Percentiles rank a stretch among this genome's conserved stretches.
Conservation (phyloP, 1,140 invertebrate species). For the Papilio aristodemus region DNA sequence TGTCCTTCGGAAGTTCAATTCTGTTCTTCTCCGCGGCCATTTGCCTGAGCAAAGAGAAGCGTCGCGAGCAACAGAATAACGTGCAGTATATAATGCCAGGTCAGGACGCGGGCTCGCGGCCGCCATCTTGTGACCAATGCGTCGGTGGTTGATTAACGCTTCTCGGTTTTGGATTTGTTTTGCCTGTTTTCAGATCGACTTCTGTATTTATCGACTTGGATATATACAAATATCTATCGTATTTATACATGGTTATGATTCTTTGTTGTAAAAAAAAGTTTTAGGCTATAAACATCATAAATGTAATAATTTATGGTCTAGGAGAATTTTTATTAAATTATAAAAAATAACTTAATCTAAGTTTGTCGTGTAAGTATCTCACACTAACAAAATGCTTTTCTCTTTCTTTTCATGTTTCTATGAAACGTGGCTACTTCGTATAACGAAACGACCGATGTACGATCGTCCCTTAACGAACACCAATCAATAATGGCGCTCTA, state of each 20-base stretch:
- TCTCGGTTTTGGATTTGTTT: constrained; percentile 59
- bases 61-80: constrained; percentile 86
- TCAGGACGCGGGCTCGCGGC: constrained; percentile 74
- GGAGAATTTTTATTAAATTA: background rate
- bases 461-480: constrained; percentile 62
- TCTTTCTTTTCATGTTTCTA: constrained; percentile 82
- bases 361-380: constrained; percentile 44
- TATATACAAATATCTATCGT: background rate
- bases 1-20: constrained; percentile 87
- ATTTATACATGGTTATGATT: background rate
- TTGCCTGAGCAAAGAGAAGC: constrained; percentile 87
- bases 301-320: background rate
- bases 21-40: constrained; percentile 90
- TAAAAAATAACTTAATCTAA: constrained; percentile 10
- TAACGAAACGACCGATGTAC: constrained; percentile 59
- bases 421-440: constrained; percentile 75
- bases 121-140: constrained; percentile 48
- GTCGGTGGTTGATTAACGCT: constrained; percentile 63
- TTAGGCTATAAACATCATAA: too few relatives aligned
- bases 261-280: too few relatives aligned
- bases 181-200: constrained; percentile 40
- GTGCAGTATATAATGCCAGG: constrained; percentile 94
- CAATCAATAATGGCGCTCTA: constrained; percentile 57
- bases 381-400: constrained; percentile 81
- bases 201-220: constrained; percentile 41